Evolutionary conservation across 2,888 invertebrate species (phyloP).

Genomic region (Ernsta delagoae): DNA sequence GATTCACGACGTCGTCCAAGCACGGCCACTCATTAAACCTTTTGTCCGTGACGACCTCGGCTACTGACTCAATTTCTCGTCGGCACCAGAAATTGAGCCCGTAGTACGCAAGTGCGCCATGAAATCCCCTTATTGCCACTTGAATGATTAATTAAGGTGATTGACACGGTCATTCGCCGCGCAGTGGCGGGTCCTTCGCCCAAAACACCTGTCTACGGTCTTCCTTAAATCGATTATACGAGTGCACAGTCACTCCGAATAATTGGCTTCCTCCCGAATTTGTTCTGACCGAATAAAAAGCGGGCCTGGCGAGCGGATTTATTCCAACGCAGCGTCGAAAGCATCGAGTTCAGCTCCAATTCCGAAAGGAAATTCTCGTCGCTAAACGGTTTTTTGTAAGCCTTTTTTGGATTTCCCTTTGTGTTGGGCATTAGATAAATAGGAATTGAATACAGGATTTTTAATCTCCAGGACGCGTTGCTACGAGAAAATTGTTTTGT

Average conservation of each 20-base stretch:
- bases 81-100: conserved; percentile 8
- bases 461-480: background rate
- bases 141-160: conserved; percentile 79
- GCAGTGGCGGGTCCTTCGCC: conserved; percentile 67
- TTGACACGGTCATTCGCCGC: conserved; percentile 77
- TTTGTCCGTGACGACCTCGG: conserved; percentile 23
- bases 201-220: conserved; percentile 68
- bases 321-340: conserved; percentile 26
- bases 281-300: conserved; percentile 55
- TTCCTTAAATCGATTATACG: conserved; percentile 68
- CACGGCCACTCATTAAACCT: conserved; percentile 12
- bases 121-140: conserved; percentile 61
- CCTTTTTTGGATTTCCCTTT: conserved; percentile 17
- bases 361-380: conserved; percentile 30
- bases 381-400: conserved; percentile 30
- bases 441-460: conserved; percentile 7
- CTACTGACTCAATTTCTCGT: conserved; percentile 33
- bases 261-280: conserved; percentile 73
- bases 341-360: conserved; percentile 20
- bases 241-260: conserved; percentile 76
- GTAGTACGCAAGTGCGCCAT: conserved; percentile 41
- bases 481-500: background rate
- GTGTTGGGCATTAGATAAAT: conserved; percentile 11
- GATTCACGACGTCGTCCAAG: conserved; percentile 12
- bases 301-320: conserved; percentile 33